phyloP scores from a whole-genome alignment of 2,113 vertebrate genomes.

The Hippocampus mohnikei region DNA sequence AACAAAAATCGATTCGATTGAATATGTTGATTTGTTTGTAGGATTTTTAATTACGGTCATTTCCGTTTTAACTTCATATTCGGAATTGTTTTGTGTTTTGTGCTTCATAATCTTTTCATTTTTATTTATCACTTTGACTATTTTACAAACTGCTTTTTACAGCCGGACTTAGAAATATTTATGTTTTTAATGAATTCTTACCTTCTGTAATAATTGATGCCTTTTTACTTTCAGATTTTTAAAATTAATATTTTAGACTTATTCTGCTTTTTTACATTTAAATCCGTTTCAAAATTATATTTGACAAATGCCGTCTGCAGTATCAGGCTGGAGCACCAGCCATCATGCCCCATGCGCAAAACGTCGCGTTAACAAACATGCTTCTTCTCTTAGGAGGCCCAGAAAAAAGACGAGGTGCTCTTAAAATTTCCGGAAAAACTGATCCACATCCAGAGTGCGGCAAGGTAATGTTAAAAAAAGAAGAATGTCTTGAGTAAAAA shows the following conservation, averaged over 20 bases:
- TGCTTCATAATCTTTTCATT: too few relatives aligned
- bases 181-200: too few relatives aligned
- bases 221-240: too few relatives aligned
- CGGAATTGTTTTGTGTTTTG: too few relatives aligned
- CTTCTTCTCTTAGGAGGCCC: constrained; percentile 80
- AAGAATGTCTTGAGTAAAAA: neutral
- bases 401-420: constrained; percentile 88
- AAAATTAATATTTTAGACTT: too few relatives aligned
- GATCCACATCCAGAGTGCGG: constrained; percentile 82
- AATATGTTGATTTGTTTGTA: too few relatives aligned
- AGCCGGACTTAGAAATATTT: too few relatives aligned
- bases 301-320: neutral
- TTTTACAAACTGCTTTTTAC: too few relatives aligned
- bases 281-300: too few relatives aligned
- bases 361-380: neutral
- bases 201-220: too few relatives aligned
- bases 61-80: neutral
- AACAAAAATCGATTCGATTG: neutral
- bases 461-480: constrained; percentile 74
- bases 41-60: neutral
- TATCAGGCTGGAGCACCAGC: neutral
- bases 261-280: too few relatives aligned
- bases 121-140: too few relatives aligned
- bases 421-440: constrained; percentile 89
- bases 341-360: neutral